Base-by-base conservation (phyloP, 2,113 vertebrate genomes). In the Callipepla squamata region DNA sequence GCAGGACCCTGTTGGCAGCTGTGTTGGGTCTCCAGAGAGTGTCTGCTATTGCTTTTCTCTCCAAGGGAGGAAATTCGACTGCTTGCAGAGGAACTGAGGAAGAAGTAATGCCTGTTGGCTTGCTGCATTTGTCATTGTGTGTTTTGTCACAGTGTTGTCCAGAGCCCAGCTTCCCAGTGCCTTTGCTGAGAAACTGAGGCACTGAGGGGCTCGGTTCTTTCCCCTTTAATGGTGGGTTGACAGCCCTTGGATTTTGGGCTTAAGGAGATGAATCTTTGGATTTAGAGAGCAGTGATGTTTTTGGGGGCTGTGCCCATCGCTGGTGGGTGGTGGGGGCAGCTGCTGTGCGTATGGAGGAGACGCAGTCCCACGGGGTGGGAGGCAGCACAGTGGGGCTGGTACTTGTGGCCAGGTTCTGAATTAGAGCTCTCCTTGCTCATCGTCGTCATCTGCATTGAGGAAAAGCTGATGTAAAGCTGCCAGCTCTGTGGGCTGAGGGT, bases 121-220 rank as follows among this genome's bases (percentile, higher is more conserved):
- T 14, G n/a, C 19, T 10, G 47, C 32, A 45, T 0, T 23, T 32
- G 38, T 20, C 19, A 1, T 2, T 2, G 45, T 2, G 42, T 6
- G 20, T 72, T 74, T 68, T 65, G 15, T 20, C 11, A 2, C 10
- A 26, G 8, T 0, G 4, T 4, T 34, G 32, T 2, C 16, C 42
- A 3, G 76, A 18, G 50, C 38, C 19, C 42, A 12, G 36, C 9
- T 51, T 15, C 55, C 34, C 6, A 1, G 44, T 5, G 36, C 25
- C 48, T 16, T 2, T 11, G 23, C 73, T 40, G 44, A n/a, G 86
- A 50, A 80, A 72, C 51, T 3, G 91, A 72, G 79, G 91, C 85
- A 26, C 38, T 0, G 53, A 26, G 70, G 5, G 1, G 47, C 57
- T 47, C 3, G 0, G 12, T 15, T 36, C 7, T 0, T 16, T 38